phyloP scores from a whole-genome alignment of 2,888 invertebrate genomes.

The Amblyteles armatorius region DNA sequence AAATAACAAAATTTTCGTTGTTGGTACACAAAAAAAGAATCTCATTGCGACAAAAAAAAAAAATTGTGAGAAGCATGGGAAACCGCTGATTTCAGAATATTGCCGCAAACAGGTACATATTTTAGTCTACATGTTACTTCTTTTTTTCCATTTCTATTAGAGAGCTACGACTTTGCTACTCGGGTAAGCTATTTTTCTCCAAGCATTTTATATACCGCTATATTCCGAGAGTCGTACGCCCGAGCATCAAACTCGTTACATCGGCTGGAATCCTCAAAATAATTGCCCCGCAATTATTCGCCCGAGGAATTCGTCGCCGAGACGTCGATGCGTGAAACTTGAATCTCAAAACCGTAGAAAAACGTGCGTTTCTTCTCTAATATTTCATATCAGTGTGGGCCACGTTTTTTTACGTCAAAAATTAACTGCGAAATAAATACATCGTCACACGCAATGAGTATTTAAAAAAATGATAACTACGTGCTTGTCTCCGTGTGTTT shows the following conservation, averaged over 20 bases:
- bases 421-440: background rate
- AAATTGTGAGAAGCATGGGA: slow-evolving; percentile 28
- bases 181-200: slow-evolving; percentile 63
- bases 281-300: background rate
- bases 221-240: slow-evolving; percentile 58
- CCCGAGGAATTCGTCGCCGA: background rate
- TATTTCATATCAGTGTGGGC: slow-evolving; percentile 20
- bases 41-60: slow-evolving; percentile 21
- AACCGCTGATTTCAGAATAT: slow-evolving; percentile 60
- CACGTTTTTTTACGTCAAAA: background rate
- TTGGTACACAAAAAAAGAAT: slow-evolving; percentile 10
- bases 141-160: slow-evolving; percentile 38
- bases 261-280: background rate
- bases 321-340: background rate
- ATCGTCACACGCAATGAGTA: background rate
- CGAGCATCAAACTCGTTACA: background rate
- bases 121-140: slow-evolving; percentile 59
- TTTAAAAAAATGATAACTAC: background rate
- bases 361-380: background rate
- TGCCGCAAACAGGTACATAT: slow-evolving; percentile 68
- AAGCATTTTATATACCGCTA: slow-evolving; percentile 54
- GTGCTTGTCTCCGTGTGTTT: background rate
- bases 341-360: background rate
- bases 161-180: slow-evolving; percentile 61
- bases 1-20: slow-evolving; percentile 8